Evolutionary conservation across 35 echinoderm and acorn worm genomes (phyloP).

Genomic region (Apostichopus parvimensis): DNA sequence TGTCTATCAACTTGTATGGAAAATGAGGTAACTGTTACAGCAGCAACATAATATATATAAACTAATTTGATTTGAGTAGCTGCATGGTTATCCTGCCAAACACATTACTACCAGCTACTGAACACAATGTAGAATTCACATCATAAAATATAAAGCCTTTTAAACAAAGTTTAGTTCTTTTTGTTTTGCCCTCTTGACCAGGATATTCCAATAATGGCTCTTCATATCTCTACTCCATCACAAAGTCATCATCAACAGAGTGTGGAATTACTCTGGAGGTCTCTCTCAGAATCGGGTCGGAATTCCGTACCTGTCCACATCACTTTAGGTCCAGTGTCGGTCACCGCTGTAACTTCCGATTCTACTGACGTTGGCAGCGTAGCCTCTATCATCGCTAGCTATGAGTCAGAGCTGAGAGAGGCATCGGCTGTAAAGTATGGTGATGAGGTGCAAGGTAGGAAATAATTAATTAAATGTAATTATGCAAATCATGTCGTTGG

Average conservation of each 20-base stretch:
- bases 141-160: too few relatives aligned
- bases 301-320: neutral
- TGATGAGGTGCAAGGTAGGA: conserved; percentile 70
- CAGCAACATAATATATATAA: too few relatives aligned
- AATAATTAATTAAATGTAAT: too few relatives aligned
- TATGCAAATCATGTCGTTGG: too few relatives aligned
- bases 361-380: neutral
- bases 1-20: too few relatives aligned
- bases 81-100: too few relatives aligned
- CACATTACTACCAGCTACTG: too few relatives aligned
- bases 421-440: conserved; percentile 85
- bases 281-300: neutral
- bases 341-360: neutral
- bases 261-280: conserved; percentile 27
- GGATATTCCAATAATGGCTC: neutral
- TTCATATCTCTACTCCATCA: conserved; percentile 17
- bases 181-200: neutral
- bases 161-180: too few relatives aligned
- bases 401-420: conserved; percentile 65
- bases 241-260: conserved; percentile 32
- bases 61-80: too few relatives aligned
- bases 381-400: conserved; percentile 6
- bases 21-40: too few relatives aligned
- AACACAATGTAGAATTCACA: too few relatives aligned
- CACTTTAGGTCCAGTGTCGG: conserved; percentile 5